phyloP scores from a whole-genome alignment of 2,113 vertebrate species.

The Petroica traversi region DNA sequence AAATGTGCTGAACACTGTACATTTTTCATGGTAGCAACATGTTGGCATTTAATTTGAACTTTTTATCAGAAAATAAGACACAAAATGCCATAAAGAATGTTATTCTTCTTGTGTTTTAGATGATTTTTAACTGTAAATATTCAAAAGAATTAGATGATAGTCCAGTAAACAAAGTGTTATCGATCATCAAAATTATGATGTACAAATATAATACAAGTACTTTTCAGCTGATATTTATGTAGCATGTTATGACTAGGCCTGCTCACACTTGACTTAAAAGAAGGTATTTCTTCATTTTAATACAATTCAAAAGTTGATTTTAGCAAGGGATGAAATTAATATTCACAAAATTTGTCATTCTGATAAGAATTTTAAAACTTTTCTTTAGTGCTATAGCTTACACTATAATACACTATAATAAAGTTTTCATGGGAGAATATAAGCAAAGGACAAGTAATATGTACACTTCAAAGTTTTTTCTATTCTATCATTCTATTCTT shows the following conservation, averaged over 20 bases:
- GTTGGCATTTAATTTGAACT: background rate
- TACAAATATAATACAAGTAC: background rate
- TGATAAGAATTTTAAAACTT: background rate
- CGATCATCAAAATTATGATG: background rate
- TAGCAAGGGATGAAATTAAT: background rate
- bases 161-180: background rate
- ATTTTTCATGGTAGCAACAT: background rate
- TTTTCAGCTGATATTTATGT: background rate
- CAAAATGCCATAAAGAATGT: background rate
- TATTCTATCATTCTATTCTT: no score
- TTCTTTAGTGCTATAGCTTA: background rate
- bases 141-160: background rate
- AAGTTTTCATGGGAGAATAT: background rate
- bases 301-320: background rate
- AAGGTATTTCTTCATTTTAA: background rate
- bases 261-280: background rate
- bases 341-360: background rate
- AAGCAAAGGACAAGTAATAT: background rate
- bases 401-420: background rate
- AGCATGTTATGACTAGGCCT: background rate
- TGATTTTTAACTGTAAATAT: background rate
- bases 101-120: background rate
- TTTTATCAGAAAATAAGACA: background rate
- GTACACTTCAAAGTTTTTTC: background rate
- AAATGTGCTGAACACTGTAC: background rate